Conservation (phyloP, 2,888 invertebrate genomes). For the Alcis repandata region DNA sequence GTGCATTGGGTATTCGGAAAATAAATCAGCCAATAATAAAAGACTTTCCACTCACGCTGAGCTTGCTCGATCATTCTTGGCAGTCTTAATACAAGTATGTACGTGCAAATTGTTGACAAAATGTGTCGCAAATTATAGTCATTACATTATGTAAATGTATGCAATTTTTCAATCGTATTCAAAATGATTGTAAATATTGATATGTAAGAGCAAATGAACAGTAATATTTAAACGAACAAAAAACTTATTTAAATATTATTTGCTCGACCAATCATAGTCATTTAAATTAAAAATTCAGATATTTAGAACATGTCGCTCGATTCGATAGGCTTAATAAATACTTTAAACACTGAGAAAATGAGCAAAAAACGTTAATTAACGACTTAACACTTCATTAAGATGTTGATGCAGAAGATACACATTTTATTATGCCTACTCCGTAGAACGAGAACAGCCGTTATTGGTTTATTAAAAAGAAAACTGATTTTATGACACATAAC, state of each 20-base stretch:
- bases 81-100: too few species aligned
- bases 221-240: not conserved
- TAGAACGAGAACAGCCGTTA: conserved; percentile 45
- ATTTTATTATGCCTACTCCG: conserved; percentile 44
- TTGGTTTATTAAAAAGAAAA: conserved; percentile 49
- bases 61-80: too few species aligned
- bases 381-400: conserved; percentile 49
- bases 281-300: conserved; percentile 32
- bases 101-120: too few species aligned
- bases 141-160: too few species aligned
- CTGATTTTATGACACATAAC: conserved; percentile 48
- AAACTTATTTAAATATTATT: conserved; percentile 16
- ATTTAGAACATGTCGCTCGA: conserved; percentile 37
- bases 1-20: conserved; percentile 36
- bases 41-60: too few species aligned
- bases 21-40: not conserved
- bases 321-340: conserved; percentile 44
- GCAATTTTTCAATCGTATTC: too few species aligned
- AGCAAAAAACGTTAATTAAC: conserved; percentile 49
- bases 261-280: conserved; percentile 37
- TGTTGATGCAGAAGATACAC: conserved; percentile 47
- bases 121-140: too few species aligned
- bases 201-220: not conserved
- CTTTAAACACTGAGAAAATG: conserved; percentile 42
- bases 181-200: too few species aligned